Percentiles rank a stretch among this genome's conserved stretches.
These are phyloP conservation scores for Leptopilina myrica DNA, from an alignment of 2,888 invertebrate genomes.

Conservation along the genomic window DNA sequence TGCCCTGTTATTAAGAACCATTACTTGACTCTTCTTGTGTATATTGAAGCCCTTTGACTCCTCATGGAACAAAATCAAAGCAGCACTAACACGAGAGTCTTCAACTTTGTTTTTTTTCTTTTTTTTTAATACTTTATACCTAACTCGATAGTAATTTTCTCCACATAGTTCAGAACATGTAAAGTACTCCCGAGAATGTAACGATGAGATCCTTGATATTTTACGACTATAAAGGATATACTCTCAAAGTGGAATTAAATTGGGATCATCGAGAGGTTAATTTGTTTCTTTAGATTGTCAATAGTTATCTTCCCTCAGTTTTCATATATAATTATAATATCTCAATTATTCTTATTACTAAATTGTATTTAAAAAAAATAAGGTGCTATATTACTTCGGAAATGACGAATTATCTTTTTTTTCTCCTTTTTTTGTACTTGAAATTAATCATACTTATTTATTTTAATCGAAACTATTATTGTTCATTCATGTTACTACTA, in stretches of 20 bases:
- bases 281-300: neutral
- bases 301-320: neutral
- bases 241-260: constrained; percentile 6
- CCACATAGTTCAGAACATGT: constrained; percentile 24
- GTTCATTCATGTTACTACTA: neutral
- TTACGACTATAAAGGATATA: neutral
- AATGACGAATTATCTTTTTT: too few relatives aligned
- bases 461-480: neutral
- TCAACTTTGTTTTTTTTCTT: neutral
- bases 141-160: constrained; percentile 11
- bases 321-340: constrained; percentile 4
- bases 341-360: neutral
- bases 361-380: too few relatives aligned
- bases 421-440: too few relatives aligned
- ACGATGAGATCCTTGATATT: neutral
- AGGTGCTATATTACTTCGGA: too few relatives aligned
- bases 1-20: constrained; percentile 66
- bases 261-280: neutral
- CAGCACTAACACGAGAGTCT: neutral
- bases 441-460: too few relatives aligned
- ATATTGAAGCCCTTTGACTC: constrained; percentile 47
- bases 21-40: constrained; percentile 58
- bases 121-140: neutral
- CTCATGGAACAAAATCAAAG: constrained; percentile 19
- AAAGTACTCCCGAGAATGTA: neutral